Percentiles rank a stretch among this genome's conserved stretches.
phyloP scores from a whole-genome alignment of 2,888 invertebrate genomes.

The Dynastes tityus region DNA sequence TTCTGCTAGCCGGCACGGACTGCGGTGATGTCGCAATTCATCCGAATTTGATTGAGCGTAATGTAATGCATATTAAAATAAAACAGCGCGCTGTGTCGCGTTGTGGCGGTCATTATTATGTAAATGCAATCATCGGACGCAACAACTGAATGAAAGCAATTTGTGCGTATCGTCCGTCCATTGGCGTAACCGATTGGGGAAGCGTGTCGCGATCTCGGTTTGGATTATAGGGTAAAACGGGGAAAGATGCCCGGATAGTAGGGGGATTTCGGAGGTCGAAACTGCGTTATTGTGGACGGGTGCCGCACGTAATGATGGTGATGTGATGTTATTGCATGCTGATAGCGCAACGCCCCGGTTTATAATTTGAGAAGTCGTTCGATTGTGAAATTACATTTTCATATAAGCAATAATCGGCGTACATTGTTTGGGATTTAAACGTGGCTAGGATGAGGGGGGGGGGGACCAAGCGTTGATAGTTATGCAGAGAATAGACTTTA shows the following conservation, averaged over 20 bases:
- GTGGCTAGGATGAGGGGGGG: background rate
- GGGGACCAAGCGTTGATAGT: no score
- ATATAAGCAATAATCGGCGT: slow-evolving; percentile 56
- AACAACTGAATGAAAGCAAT: slow-evolving; percentile 58
- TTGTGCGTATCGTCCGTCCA: slow-evolving; percentile 55
- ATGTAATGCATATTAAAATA: slow-evolving; percentile 58
- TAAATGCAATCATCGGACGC: slow-evolving; percentile 56
- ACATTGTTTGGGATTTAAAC: background rate
- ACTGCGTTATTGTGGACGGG: slow-evolving; percentile 11
- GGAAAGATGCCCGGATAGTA: slow-evolving; percentile 11
- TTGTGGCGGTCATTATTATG: slow-evolving; percentile 56
- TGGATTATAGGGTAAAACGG: slow-evolving; percentile 5
- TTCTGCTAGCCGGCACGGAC: background rate
- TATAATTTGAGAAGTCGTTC: slow-evolving; percentile 52
- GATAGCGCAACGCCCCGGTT: slow-evolving; percentile 13
- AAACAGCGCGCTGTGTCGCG: slow-evolving; percentile 49
- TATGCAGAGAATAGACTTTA: no score
- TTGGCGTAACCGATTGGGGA: slow-evolving; percentile 35
- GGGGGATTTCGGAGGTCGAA: slow-evolving; percentile 10
- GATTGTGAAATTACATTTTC: slow-evolving; percentile 60
- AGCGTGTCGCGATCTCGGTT: slow-evolving; percentile 22
- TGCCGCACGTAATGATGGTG: slow-evolving; percentile 16
- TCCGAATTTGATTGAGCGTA: slow-evolving; percentile 51
- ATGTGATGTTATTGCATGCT: slow-evolving; percentile 4
- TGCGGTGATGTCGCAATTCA: slow-evolving; percentile 16